Conservation (phyloP, 2,797 vertebrate species). For the Chloroceryle amazona region DNA sequence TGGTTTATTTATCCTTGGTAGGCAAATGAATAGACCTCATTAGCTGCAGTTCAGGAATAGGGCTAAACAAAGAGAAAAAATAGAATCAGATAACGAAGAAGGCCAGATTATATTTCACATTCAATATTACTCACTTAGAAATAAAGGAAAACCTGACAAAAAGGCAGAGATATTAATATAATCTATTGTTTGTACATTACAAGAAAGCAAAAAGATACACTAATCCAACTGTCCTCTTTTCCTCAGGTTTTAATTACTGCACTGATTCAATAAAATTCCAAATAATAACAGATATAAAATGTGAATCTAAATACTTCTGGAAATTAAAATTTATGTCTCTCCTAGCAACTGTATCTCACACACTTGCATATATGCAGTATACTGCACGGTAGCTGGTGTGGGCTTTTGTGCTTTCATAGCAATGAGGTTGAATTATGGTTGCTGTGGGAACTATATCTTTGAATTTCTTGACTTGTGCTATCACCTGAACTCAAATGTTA, state of each 20-base stretch:
- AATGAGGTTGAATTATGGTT: constrained; percentile 68
- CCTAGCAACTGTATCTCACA: constrained; percentile 55
- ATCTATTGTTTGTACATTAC: background rate
- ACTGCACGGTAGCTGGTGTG: background rate
- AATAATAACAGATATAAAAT: background rate
- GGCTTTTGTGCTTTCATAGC: constrained; percentile 59
- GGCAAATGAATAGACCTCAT: background rate
- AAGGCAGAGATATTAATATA: background rate
- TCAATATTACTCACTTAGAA: background rate
- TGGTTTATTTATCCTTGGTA: background rate
- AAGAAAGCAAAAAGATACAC: background rate
- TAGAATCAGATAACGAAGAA: background rate
- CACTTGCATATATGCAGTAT: background rate
- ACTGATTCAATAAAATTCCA: background rate
- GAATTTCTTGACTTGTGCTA: constrained; percentile 61
- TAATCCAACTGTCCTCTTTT: background rate
- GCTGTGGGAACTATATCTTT: constrained; percentile 77
- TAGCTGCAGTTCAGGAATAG: background rate
- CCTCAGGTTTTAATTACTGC: background rate
- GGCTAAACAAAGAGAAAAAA: background rate
- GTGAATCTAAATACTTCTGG: background rate
- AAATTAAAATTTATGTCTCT: constrained; percentile 53
- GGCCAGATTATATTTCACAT: background rate
- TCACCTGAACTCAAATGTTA: constrained; percentile 64
- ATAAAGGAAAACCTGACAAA: background rate